Evolutionary conservation across 2,888 invertebrate genomes (phyloP).

Genomic region (Byasa hedistus): DNA sequence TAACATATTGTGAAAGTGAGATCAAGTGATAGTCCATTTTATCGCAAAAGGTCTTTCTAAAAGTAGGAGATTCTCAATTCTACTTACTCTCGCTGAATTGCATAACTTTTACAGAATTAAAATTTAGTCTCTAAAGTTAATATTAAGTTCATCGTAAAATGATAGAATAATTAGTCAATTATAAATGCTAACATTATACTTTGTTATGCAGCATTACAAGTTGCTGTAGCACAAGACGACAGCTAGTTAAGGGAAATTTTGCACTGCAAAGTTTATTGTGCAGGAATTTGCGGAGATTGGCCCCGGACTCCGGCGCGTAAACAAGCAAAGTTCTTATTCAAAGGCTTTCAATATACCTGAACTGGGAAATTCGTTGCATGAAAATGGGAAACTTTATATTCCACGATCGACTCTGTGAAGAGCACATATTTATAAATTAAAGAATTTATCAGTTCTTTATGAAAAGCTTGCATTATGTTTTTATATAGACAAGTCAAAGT

Average conservation of each 20-base stretch:
- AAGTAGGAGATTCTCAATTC: too few species aligned
- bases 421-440: too few species aligned
- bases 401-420: too few species aligned
- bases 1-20: too few species aligned
- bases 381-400: constrained; percentile 6
- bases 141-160: background rate
- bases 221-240: constrained; percentile 64
- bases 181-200: background rate
- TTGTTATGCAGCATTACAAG: background rate
- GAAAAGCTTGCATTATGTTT: too few species aligned
- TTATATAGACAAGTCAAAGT: too few species aligned
- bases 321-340: constrained; percentile 60
- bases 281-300: constrained; percentile 64
- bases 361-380: constrained; percentile 30
- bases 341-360: constrained; percentile 51
- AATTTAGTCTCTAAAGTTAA: too few species aligned
- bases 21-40: too few species aligned
- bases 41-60: too few species aligned
- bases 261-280: constrained; percentile 61
- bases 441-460: too few species aligned
- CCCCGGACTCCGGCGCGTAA: constrained; percentile 63
- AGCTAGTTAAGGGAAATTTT: constrained; percentile 61
- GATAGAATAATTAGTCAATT: background rate
- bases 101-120: too few species aligned
- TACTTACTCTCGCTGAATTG: too few species aligned